phyloP scores from a whole-genome alignment of 2,797 vertebrate species.

The Acipenser oxyrinchus region DNA sequence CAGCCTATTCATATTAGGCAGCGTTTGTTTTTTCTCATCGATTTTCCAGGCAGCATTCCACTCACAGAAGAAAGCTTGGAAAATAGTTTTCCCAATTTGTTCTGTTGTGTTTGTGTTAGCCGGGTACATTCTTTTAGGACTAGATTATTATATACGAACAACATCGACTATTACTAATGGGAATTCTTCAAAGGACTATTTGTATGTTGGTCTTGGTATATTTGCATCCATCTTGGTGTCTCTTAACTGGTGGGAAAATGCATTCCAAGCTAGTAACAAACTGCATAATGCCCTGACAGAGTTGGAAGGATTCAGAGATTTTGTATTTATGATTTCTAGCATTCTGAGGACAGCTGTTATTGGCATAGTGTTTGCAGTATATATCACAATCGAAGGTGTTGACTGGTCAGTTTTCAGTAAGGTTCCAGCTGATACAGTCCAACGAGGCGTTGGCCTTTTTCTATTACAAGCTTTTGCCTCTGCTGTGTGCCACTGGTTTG shows the following conservation, averaged over 20 bases:
- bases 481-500: conserved; percentile 68
- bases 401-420: conserved; percentile 36
- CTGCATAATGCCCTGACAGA: conserved; percentile 45
- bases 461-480: conserved; percentile 59
- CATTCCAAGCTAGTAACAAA: conserved; percentile 50
- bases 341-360: conserved; percentile 44
- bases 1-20: conserved; percentile 63
- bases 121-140: conserved; percentile 52
- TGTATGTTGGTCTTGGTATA: conserved; percentile 52
- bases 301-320: conserved; percentile 54
- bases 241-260: conserved; percentile 71
- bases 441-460: conserved; percentile 49
- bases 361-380: conserved; percentile 48
- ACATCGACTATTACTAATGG: conserved; percentile 29
- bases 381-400: conserved; percentile 33
- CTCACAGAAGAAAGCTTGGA: conserved; percentile 52
- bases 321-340: conserved; percentile 59
- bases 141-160: conserved; percentile 54
- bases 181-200: background rate
- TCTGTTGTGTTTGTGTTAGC: conserved; percentile 42
- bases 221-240: conserved; percentile 54
- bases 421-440: conserved; percentile 18
- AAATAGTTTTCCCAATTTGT: conserved; percentile 60
- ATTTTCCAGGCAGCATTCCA: conserved; percentile 50
- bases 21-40: conserved; percentile 58